Evolutionary conservation across 2,797 vertebrate species (phyloP), one percentile per base, ranked within the genome.

Genomic region (Gobio occitaniae): DNA sequence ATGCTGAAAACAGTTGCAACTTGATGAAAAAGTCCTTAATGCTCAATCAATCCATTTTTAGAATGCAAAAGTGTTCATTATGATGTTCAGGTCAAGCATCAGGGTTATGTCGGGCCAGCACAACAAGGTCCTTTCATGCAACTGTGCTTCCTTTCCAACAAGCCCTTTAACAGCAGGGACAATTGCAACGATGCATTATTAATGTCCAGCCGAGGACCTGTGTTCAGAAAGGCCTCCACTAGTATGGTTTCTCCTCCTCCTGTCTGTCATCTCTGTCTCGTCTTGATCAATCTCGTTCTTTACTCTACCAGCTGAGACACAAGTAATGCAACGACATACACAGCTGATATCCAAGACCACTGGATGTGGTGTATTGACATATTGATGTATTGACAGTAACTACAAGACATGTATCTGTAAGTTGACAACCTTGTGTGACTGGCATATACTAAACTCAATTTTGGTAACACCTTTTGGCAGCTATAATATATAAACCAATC

Each of bases 151-250:
- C 17, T 78, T 80, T 83, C 71, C 69, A 93, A 93, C 90, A 92
- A 94, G 76, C 72, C 78, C 8, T 25, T 85, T 77, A 88, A 86
- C 85, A 75, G 66, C 82, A 85, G 80, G 52, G 21, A 78, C 71
- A 75, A 88, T 80, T 82, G 84, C 85, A 83, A 81, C 44, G 70
- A 71, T 91, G 87, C 88, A 92, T 92, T 88, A 92, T 90, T 91
- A 84, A 90, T 85, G 68, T 54, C 84, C 48, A 69, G 77, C 56
- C 54, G 61, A 59, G 56, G 54, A 78, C 17, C 13, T 13, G 48
- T 3, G 9, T 47, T 83, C 21, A 72, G 66, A 41, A 68, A 70
- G 56, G 38, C 17, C n/a, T 79, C 25, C 75, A 48, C 16, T 36
- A 52, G 68, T 65, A 83, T 1, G 17, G 52, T 41, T 79, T 78